These are phyloP conservation scores for Pocota personata DNA, from an alignment of 2,888 invertebrate species.

Conservation along the genomic window DNA sequence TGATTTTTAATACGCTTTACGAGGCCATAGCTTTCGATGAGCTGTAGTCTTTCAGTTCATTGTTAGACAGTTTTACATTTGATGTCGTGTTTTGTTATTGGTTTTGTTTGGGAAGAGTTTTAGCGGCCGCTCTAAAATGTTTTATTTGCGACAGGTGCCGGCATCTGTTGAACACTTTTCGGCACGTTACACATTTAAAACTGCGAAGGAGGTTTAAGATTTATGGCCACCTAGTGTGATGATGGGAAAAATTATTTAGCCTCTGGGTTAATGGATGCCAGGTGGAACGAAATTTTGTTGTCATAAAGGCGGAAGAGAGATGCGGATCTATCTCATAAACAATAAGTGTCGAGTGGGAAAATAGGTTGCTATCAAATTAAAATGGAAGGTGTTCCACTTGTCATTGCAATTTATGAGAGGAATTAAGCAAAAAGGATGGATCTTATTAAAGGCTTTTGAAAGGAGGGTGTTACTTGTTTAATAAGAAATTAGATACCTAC, in stretches of 20 bases:
- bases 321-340: conserved; percentile 22
- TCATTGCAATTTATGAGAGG: not conserved
- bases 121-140: conserved; percentile 1
- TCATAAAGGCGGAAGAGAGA: conserved; percentile 1
- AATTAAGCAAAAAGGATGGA: not conserved
- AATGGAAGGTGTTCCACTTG: not conserved
- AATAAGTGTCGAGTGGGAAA: conserved; percentile 1
- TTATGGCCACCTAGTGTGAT: conserved; percentile 21
- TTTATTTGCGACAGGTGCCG: conserved; percentile 9
- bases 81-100: not conserved
- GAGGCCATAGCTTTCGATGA: conserved; percentile 16
- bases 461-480: not conserved
- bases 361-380: not conserved
- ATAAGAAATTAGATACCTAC: no score
- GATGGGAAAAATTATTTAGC: not conserved
- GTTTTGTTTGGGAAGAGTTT: not conserved
- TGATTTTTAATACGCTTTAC: conserved; percentile 17
- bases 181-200: not conserved
- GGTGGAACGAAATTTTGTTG: conserved; percentile 10
- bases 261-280: conserved; percentile 30
- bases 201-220: conserved; percentile 12
- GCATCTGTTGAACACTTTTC: conserved; percentile 31
- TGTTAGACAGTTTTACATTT: conserved; percentile 14
- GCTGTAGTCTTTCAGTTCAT: conserved; percentile 22
- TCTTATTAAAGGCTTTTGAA: not conserved